Percentiles rank a stretch among this genome's conserved stretches.
Conservation (phyloP, 1,140 invertebrate genomes). For the Drosophila cardini region DNA sequence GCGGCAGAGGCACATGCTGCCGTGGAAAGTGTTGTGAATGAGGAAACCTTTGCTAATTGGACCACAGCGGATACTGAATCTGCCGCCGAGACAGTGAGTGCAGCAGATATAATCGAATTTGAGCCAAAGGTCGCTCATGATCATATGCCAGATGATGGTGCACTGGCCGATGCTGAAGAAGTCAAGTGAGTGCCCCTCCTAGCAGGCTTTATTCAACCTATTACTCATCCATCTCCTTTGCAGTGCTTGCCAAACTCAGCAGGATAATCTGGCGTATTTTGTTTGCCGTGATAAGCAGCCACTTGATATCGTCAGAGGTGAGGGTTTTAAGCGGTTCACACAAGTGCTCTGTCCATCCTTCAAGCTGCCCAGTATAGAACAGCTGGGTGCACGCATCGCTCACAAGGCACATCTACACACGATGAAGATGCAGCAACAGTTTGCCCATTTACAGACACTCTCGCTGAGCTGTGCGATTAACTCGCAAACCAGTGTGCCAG, state of each 20-base stretch:
- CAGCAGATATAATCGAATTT: slow-evolving; percentile 55
- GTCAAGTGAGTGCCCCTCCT: not conserved
- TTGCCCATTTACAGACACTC: slow-evolving; percentile 14
- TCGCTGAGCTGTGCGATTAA: slow-evolving; percentile 44
- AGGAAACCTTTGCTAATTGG: slow-evolving; percentile 44
- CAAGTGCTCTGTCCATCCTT: slow-evolving; percentile 28
- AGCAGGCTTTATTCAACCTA: not conserved
- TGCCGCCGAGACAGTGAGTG: slow-evolving; percentile 32
- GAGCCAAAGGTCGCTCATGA: slow-evolving; percentile 44
- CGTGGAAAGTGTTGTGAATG: slow-evolving; percentile 35
- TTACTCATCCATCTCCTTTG: not conserved
- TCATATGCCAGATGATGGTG: slow-evolving; percentile 10
- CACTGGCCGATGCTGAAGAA: slow-evolving; percentile 4
- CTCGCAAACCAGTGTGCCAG: not conserved
- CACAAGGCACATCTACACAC: slow-evolving; percentile 26
- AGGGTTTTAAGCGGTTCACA: slow-evolving; percentile 42
- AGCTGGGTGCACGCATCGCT: slow-evolving; percentile 23
- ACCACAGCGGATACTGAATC: slow-evolving; percentile 29
- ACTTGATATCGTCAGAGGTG: slow-evolving; percentile 25
- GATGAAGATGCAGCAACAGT: slow-evolving; percentile 16
- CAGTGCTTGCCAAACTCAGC: slow-evolving; percentile 18
- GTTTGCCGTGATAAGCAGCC: slow-evolving; percentile 51
- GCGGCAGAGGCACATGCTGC: slow-evolving; percentile 18
- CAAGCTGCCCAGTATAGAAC: slow-evolving; percentile 21
- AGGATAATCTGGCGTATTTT: slow-evolving; percentile 48